Percentiles rank a stretch among this genome's conserved stretches.
phyloP scores from a whole-genome alignment of 2,797 vertebrate species.

The Typhlichthys subterraneus region DNA sequence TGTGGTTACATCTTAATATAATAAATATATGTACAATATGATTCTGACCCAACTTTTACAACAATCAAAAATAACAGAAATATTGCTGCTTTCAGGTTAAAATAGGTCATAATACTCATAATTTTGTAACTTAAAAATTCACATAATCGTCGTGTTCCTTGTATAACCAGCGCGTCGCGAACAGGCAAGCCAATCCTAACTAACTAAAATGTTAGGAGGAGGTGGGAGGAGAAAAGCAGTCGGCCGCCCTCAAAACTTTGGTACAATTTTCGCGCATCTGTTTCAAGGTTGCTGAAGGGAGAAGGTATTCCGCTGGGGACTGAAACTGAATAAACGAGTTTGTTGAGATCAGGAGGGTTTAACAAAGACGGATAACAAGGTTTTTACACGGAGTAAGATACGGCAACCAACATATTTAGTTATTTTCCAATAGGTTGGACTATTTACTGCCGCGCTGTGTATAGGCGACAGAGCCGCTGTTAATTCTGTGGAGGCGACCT shows the following conservation, averaged over 20 bases:
- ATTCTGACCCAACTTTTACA: too few species aligned
- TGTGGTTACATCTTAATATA: too few species aligned
- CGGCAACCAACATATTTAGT: slow-evolving; percentile 6
- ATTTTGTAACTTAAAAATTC: too few species aligned
- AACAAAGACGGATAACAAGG: slow-evolving; percentile 12
- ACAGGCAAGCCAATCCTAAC: slow-evolving; percentile 68
- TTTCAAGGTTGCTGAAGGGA: slow-evolving; percentile 35
- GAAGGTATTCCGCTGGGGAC: slow-evolving; percentile 37
- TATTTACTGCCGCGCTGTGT: slow-evolving; percentile 1
- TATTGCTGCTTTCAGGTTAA: too few species aligned
- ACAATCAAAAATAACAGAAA: too few species aligned
- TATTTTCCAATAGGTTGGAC: slow-evolving; percentile 19
- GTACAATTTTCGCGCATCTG: slow-evolving; percentile 44
- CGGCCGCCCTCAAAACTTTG: slow-evolving; percentile 28
- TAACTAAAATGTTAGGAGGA: slow-evolving; percentile 30
- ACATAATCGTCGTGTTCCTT: too few species aligned
- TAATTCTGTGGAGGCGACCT: background rate
- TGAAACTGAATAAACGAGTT: slow-evolving; percentile 51
- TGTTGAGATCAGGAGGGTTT: slow-evolving; percentile 19
- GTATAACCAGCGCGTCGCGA: slow-evolving; percentile 3
- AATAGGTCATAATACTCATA: too few species aligned
- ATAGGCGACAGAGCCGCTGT: background rate
- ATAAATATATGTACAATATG: too few species aligned
- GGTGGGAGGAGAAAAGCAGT: slow-evolving; percentile 59
- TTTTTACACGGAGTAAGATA: slow-evolving; percentile 9